Evolutionary conservation across 2,113 vertebrate genomes (phyloP).

Genomic region (Mustela nigripes): DNA sequence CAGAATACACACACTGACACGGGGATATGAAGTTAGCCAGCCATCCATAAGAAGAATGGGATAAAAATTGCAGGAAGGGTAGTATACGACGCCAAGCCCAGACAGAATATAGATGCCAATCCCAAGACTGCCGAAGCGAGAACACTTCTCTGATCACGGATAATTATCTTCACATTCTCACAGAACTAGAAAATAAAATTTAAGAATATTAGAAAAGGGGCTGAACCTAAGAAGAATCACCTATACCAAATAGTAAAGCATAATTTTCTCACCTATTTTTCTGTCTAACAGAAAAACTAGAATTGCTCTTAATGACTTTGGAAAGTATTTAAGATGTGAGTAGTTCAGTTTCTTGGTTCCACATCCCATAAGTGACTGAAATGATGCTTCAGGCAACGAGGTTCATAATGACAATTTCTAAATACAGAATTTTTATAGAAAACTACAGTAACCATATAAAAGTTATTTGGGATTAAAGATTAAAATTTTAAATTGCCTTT

Average conservation of each 20-base stretch:
- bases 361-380: background rate
- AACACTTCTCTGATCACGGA: constrained; percentile 95
- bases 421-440: background rate
- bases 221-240: background rate
- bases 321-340: background rate
- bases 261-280: background rate
- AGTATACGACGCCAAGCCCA: constrained; percentile 91
- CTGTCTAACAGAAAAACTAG: background rate
- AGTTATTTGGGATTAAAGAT: constrained; percentile 14
- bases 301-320: background rate
- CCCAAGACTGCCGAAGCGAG: constrained; percentile 91
- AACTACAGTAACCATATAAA: background rate
- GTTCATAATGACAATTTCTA: background rate
- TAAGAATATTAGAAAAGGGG: constrained; percentile 55
- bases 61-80: constrained; percentile 93
- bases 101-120: constrained; percentile 89
- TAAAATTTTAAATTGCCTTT: constrained; percentile 13
- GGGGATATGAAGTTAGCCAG: constrained; percentile 85
- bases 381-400: background rate
- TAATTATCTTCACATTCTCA: constrained; percentile 92
- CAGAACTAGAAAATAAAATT: constrained; percentile 91
- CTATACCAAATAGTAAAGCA: background rate
- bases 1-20: constrained; percentile 60
- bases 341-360: background rate
- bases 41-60: constrained; percentile 96